Base-by-base conservation (phyloP, 2,888 invertebrate genomes). In the Luperina nickerlii region DNA sequence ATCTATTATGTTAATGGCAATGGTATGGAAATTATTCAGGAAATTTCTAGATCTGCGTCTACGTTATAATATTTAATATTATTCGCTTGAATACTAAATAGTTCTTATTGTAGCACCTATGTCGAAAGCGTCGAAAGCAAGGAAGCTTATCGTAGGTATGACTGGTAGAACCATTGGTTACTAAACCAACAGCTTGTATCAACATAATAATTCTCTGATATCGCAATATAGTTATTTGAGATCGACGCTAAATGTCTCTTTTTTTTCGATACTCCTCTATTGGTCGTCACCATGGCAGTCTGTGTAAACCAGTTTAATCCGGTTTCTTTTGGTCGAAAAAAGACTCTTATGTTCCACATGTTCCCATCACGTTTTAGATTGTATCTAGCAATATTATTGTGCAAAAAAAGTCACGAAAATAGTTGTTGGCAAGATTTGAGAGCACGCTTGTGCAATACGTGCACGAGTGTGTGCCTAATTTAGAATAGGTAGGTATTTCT, bases 361-460 rank as follows among this genome's bases (percentile, higher is more conserved):
- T 42, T 72, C 42, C 4, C 13, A 68, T 63, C 72, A 83, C 67
- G 72, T 72, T 83, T 54, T 45, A 51, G 32, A 78, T 83, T 51
- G 32, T 65, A 72, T 51, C 63, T 65, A 13, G 45, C 18, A 27
- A 45, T 45, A 69, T 38, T 8, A 11, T 45, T 62, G 27, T 45
- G 27, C 18, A 62, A 70, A 83, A 83, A 78, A 60, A 51, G 45
- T 69, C 38, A 83, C 78, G n/a, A 72, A 78, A 83, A 83, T 83
- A 81, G 27, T 62, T 54, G 32, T 68, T 82, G 84, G 84, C 82
- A 82, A 51, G 79, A 57, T 82, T 63, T 63, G 68, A 54, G 71
- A 67, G 24, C 84, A 78, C 84, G 79, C 83, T 83, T 78, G 0
- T 78, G 51, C 72, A 62, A 62, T 67, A 65, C 20, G 32, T 32